Conservation (phyloP, 1,140 invertebrate species). For the Himalopsyche phryganea region DNA sequence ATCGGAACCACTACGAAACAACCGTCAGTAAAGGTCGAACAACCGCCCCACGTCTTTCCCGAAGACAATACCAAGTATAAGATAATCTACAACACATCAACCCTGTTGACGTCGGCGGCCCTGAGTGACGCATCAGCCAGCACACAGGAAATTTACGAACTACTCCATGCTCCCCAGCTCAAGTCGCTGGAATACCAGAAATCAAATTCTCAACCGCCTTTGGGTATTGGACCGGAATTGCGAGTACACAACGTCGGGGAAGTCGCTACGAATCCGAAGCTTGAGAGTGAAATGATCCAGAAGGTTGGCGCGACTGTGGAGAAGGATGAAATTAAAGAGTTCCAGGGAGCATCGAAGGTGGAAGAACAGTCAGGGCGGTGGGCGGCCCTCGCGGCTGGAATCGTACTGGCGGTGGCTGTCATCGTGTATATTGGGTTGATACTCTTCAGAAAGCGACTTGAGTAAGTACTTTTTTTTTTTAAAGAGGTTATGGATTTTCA, state of each 20-base stretch:
- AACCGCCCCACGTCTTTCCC: slow-evolving; percentile 25
- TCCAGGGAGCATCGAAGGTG: background rate
- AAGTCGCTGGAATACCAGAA: background rate
- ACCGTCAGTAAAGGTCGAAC: background rate
- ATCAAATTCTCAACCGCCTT: background rate
- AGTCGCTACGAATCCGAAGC: slow-evolving; percentile 7
- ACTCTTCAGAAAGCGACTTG: slow-evolving; percentile 19
- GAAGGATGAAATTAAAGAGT: slow-evolving; percentile 12
- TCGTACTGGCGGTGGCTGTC: slow-evolving; percentile 4
- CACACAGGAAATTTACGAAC: slow-evolving; percentile 19
- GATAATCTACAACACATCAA: slow-evolving; percentile 21
- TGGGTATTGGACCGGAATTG: background rate
- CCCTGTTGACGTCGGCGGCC: slow-evolving; percentile 1
- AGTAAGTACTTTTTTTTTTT: slow-evolving; percentile 22
- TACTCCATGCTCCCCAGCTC: slow-evolving; percentile 12
- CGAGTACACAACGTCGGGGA: background rate
- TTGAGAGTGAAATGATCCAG: slow-evolving; percentile 20
- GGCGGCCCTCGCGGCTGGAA: slow-evolving; percentile 6
- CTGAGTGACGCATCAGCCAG: slow-evolving; percentile 6
- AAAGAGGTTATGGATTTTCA: too few species aligned
- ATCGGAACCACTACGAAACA: background rate
- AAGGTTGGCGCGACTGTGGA: slow-evolving; percentile 10
- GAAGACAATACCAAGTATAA: slow-evolving; percentile 26
- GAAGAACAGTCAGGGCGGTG: slow-evolving; percentile 8
- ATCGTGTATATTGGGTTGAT: slow-evolving; percentile 13